These are phyloP conservation scores for Melanotus villosus DNA, from an alignment of 2,888 invertebrate genomes.

Conservation along the genomic window DNA sequence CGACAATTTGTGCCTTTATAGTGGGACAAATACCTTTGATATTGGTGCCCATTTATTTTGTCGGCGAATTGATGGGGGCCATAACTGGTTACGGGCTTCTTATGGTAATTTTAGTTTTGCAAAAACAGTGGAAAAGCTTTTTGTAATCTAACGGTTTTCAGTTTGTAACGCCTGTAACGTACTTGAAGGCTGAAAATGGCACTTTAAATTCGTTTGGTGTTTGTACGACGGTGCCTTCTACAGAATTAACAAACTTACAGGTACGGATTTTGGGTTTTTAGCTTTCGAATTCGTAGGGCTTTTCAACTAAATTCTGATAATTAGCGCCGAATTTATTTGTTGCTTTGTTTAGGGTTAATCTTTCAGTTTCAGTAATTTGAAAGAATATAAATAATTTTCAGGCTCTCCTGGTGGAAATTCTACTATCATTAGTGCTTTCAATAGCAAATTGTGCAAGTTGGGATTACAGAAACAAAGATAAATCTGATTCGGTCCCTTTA, in stretches of 20 bases:
- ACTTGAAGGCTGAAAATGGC: slow-evolving; percentile 27
- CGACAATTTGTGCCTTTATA: slow-evolving; percentile 77
- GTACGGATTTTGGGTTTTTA: slow-evolving; percentile 13
- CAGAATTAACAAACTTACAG: slow-evolving; percentile 39
- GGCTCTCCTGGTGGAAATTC: slow-evolving; percentile 75
- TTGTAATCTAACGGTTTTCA: slow-evolving; percentile 44
- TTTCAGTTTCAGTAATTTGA: too few relatives aligned
- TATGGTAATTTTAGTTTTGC: slow-evolving; percentile 62
- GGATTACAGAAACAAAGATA: slow-evolving; percentile 77
- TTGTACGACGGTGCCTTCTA: slow-evolving; percentile 57
- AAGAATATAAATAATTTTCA: too few relatives aligned
- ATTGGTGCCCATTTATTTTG: slow-evolving; percentile 73
- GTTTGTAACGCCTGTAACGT: slow-evolving; percentile 56
- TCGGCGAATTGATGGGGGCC: slow-evolving; percentile 78
- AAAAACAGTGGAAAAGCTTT: not conserved
- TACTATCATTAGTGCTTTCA: slow-evolving; percentile 75
- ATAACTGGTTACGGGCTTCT: slow-evolving; percentile 78
- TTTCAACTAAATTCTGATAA: not conserved
- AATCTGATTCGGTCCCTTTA: slow-evolving; percentile 75
- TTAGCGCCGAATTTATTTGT: not conserved
- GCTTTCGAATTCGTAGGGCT: too few relatives aligned
- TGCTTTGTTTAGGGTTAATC: too few relatives aligned
- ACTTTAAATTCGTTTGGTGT: slow-evolving; percentile 35
- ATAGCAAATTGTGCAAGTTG: slow-evolving; percentile 79
- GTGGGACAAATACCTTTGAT: slow-evolving; percentile 71